These are phyloP conservation scores for Actias luna DNA, from an alignment of 2,888 invertebrate species.

Conservation along the genomic window DNA sequence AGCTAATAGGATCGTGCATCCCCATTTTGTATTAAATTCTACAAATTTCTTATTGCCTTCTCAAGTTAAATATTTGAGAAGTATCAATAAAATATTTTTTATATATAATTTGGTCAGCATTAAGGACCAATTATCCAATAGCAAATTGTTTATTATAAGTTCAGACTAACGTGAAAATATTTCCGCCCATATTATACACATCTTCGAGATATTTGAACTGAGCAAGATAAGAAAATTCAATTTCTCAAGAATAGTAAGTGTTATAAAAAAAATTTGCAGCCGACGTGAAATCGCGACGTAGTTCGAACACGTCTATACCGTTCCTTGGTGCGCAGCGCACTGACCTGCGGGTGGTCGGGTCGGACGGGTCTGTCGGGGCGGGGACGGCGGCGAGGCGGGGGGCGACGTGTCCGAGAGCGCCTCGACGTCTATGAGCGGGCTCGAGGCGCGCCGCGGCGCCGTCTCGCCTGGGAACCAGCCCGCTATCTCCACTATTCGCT, in stretches of 20 bases:
- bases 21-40: too few species aligned
- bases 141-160: background rate
- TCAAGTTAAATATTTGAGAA: too few species aligned
- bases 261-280: background rate
- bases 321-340: constrained; percentile 62
- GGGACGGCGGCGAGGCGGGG: constrained; percentile 74
- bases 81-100: too few species aligned
- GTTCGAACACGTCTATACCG: constrained; percentile 60
- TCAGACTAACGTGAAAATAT: background rate
- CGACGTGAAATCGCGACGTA: background rate
- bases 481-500: constrained; percentile 39
- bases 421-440: constrained; percentile 86
- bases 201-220: background rate
- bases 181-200: background rate
- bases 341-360: constrained; percentile 78
- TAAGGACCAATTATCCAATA: background rate
- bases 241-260: constrained; percentile 11
- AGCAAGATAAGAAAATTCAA: background rate
- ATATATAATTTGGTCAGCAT: background rate
- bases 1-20: too few species aligned
- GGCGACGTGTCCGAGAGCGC: constrained; percentile 83
- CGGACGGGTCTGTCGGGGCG: constrained; percentile 46
- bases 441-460: constrained; percentile 82
- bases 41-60: too few species aligned
- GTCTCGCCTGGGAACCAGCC: constrained; percentile 82